A percentile compares a stretch with the other conserved stretches of the same genome.
These are phyloP conservation scores for Habropoda laboriosa DNA, from an alignment of 1,140 invertebrate species.

Conservation along the genomic window DNA sequence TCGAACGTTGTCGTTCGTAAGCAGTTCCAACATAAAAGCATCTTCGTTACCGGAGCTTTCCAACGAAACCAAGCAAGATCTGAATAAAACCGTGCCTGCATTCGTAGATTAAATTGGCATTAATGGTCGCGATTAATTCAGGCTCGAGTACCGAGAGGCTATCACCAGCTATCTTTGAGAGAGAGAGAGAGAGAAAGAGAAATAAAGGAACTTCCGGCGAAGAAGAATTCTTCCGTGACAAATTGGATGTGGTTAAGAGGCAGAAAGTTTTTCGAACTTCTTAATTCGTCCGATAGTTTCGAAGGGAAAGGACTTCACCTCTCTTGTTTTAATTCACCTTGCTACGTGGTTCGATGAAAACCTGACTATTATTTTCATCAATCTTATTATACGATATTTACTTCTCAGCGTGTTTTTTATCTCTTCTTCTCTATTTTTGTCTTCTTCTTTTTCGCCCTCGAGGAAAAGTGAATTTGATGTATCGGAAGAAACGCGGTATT, in stretches of 20 bases:
- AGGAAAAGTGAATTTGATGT: background rate
- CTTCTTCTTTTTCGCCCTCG: no score
- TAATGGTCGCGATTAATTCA: constrained; percentile 8
- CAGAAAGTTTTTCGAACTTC: background rate
- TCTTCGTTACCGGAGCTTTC: constrained; percentile 1
- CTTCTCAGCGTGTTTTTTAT: no score
- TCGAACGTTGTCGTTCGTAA: background rate
- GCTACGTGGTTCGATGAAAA: background rate
- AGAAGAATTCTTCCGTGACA: background rate
- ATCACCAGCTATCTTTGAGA: background rate
- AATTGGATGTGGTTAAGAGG: background rate
- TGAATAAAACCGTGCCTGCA: background rate
- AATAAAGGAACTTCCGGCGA: background rate
- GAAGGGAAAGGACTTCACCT: background rate
- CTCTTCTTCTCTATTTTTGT: no score
- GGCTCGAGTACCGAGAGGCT: background rate
- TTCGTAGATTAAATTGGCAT: constrained; percentile 4
- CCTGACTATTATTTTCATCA: no score
- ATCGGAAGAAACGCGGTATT: background rate
- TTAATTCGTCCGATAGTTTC: background rate
- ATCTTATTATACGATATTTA: no score
- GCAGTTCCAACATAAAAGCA: background rate
- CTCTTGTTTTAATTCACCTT: background rate
- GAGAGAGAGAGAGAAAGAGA: background rate
- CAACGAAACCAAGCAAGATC: background rate